phyloP scores from a whole-genome alignment of 1,140 invertebrate genomes.

The Cyphomyrmex costatus region DNA sequence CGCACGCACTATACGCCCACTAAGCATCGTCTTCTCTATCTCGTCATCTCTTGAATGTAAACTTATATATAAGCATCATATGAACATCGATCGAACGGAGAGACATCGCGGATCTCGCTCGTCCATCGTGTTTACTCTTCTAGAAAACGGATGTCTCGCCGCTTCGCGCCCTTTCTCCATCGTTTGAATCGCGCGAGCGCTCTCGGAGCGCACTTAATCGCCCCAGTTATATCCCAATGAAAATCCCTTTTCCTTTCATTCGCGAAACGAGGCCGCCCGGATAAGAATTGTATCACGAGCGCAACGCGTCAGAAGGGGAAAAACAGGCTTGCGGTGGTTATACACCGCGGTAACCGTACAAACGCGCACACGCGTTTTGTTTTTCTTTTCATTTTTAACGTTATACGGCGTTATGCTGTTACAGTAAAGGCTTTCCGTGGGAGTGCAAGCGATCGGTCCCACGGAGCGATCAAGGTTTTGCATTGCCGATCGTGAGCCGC shows the following conservation, averaged over 20 bases:
- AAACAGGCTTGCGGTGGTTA: slow-evolving; percentile 39
- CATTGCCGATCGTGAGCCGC: slow-evolving; percentile 72
- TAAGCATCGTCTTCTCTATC: neutral
- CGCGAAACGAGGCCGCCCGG: slow-evolving; percentile 43
- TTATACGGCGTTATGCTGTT: slow-evolving; percentile 72
- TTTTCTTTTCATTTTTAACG: slow-evolving; percentile 69
- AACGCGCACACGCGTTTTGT: slow-evolving; percentile 64
- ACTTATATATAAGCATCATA: neutral
- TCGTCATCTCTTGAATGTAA: neutral
- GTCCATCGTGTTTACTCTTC: neutral
- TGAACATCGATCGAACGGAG: neutral
- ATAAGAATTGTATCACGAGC: slow-evolving; percentile 39
- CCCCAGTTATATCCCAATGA: slow-evolving; percentile 12
- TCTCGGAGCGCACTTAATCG: neutral
- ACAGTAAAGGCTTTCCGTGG: slow-evolving; percentile 77
- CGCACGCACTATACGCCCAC: neutral
- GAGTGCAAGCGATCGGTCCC: slow-evolving; percentile 80
- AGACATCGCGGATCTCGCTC: neutral
- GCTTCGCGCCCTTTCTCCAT: slow-evolving; percentile 6
- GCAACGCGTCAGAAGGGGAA: neutral
- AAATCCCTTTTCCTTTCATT: slow-evolving; percentile 49
- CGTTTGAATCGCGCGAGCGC: neutral
- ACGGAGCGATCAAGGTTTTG: slow-evolving; percentile 82
- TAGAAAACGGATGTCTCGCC: slow-evolving; percentile 1
- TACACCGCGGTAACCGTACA: neutral